phyloP scores from a whole-genome alignment of 2,888 invertebrate genomes.

The Germaria angustata region DNA sequence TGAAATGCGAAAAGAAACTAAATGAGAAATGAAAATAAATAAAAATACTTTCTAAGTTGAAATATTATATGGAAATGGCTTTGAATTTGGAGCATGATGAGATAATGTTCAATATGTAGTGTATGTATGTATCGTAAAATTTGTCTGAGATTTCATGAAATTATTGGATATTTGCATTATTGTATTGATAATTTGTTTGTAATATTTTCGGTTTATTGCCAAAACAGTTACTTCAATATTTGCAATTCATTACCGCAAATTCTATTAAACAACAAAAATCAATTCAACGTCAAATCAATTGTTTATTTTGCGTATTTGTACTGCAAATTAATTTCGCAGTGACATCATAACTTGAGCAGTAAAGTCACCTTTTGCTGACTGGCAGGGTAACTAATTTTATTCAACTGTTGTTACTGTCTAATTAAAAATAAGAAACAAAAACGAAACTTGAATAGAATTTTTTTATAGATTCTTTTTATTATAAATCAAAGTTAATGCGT shows the following conservation, averaged over 20 bases:
- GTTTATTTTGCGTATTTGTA: conserved; percentile 25
- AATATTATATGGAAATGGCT: neutral
- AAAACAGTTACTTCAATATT: neutral
- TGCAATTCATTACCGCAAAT: conserved; percentile 3
- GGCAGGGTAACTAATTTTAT: neutral
- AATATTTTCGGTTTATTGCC: neutral
- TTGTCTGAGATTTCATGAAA: too few species aligned
- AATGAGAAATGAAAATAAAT: conserved; percentile 1
- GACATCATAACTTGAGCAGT: conserved; percentile 32
- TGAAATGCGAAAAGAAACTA: neutral
- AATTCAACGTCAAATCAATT: conserved; percentile 40
- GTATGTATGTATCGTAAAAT: too few species aligned
- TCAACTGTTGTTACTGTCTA: conserved; percentile 5
- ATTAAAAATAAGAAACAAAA: too few species aligned
- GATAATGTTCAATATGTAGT: too few species aligned
- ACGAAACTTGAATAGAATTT: neutral
- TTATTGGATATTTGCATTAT: too few species aligned
- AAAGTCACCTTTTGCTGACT: conserved; percentile 6
- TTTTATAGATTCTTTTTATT: too few species aligned
- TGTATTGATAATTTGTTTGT: neutral
- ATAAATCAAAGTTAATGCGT: too few species aligned
- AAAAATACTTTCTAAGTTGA: neutral
- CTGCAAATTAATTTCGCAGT: conserved; percentile 19
- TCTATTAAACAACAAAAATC: conserved; percentile 10
- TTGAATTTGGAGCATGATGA: too few species aligned